Conservation (phyloP, 2,797 vertebrate genomes). For the Caiman crocodilus region DNA sequence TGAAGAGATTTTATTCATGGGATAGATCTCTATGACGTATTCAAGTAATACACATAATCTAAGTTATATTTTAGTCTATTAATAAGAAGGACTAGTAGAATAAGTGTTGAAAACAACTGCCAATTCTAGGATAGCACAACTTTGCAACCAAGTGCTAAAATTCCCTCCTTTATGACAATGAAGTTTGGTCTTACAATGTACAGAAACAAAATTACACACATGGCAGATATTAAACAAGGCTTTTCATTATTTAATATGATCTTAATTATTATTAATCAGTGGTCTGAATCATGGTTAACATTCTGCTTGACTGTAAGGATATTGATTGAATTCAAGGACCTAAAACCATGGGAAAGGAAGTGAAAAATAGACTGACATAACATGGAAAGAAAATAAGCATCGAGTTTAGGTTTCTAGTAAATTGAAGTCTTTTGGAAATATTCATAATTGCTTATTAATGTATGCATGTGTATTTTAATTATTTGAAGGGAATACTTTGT, state of each 20-base stretch:
- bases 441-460: not conserved
- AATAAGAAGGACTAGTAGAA: not conserved
- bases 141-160: not conserved
- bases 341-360: not conserved
- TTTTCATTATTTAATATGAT: not conserved
- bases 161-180: not conserved
- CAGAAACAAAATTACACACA: not conserved
- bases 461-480: not conserved
- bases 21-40: not conserved
- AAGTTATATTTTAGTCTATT: not conserved
- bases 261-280: not conserved
- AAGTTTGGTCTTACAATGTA: not conserved
- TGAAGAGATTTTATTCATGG: not conserved
- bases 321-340: not conserved
- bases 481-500: not conserved
- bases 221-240: not conserved
- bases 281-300: not conserved
- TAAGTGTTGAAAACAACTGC: too few relatives aligned
- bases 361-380: not conserved
- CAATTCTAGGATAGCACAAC: not conserved
- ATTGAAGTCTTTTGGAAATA: not conserved
- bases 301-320: not conserved
- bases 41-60: not conserved
- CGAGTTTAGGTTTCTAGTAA: not conserved
- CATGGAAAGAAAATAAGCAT: not conserved